Percentiles rank a stretch among this genome's conserved stretches.
Evolutionary conservation across 2,888 invertebrate species (phyloP).

Genomic region (Folsomia manolachei): DNA sequence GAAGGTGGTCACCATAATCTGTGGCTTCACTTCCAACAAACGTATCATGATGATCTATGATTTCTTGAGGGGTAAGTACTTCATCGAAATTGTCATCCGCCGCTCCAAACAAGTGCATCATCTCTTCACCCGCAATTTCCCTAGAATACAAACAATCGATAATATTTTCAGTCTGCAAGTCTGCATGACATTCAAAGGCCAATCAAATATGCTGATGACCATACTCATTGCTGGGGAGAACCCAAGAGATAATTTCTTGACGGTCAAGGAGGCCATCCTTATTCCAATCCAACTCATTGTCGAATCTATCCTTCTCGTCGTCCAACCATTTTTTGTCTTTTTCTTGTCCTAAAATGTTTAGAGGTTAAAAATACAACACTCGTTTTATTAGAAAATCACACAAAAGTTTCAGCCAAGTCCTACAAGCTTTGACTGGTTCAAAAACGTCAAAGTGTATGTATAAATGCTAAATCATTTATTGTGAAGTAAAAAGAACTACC

Average conservation of each 20-base stretch:
- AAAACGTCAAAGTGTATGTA: no score
- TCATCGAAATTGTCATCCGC: constrained; percentile 82
- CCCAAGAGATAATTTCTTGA: constrained; percentile 82
- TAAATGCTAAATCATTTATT: no score
- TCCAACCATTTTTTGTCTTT: constrained; percentile 71
- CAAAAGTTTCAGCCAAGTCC: no score
- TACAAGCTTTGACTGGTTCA: no score
- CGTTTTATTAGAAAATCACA: constrained; percentile 5
- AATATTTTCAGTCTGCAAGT: no score
- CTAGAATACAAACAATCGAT: constrained; percentile 57
- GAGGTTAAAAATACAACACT: constrained; percentile 37
- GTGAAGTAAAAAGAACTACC: constrained; percentile 54
- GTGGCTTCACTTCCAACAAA: constrained; percentile 93
- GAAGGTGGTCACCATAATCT: constrained; percentile 79
- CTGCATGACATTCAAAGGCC: no score
- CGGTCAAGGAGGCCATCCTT: constrained; percentile 74
- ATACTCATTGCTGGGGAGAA: constrained; percentile 85
- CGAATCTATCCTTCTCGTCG: constrained; percentile 77
- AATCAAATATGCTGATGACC: no score
- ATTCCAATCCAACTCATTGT: constrained; percentile 79
- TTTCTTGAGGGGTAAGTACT: constrained; percentile 73
- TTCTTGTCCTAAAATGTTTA: constrained; percentile 59
- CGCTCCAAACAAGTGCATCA: constrained; percentile 79
- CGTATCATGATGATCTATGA: constrained; percentile 76
- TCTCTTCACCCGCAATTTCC: constrained; percentile 85